These are phyloP conservation scores for Lagocephalus sceleratus DNA, from an alignment of 2,797 vertebrate genomes.

Conservation along the genomic window DNA sequence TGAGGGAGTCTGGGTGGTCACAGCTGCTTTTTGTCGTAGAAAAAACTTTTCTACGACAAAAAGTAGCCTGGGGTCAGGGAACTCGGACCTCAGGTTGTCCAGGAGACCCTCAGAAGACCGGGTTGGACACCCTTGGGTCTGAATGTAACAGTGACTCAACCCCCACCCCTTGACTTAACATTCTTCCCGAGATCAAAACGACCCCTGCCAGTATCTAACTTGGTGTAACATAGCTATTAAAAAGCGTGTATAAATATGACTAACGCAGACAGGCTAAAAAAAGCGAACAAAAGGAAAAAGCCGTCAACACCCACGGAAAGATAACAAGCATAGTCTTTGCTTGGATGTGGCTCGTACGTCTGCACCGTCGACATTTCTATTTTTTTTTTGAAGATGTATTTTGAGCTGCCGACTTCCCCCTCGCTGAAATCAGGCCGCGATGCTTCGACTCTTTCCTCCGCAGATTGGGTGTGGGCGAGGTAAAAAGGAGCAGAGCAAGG, in stretches of 20 bases:
- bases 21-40: too few species aligned
- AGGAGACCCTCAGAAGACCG: too few species aligned
- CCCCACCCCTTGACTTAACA: conserved; percentile 24
- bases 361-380: conserved; percentile 1
- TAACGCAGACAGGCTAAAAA: too few species aligned
- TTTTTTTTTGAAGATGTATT: conserved; percentile 10
- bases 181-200: not conserved
- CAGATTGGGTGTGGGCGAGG: conserved; percentile 48
- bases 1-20: too few species aligned
- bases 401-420: conserved; percentile 8
- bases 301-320: not conserved
- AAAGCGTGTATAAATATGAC: not conserved
- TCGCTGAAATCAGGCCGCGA: conserved; percentile 26
- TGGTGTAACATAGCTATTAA: not conserved
- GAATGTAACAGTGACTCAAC: too few species aligned
- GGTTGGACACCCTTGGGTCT: too few species aligned
- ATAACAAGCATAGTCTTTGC: not conserved
- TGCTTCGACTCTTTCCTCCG: conserved; percentile 14
- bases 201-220: not conserved
- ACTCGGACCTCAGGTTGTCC: too few species aligned
- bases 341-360: not conserved
- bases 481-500: conserved; percentile 29
- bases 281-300: too few species aligned
- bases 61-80: too few species aligned
- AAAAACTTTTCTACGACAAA: too few species aligned